Base-by-base conservation (phyloP, 2,113 vertebrate species). In the Oryzias celebensis region DNA sequence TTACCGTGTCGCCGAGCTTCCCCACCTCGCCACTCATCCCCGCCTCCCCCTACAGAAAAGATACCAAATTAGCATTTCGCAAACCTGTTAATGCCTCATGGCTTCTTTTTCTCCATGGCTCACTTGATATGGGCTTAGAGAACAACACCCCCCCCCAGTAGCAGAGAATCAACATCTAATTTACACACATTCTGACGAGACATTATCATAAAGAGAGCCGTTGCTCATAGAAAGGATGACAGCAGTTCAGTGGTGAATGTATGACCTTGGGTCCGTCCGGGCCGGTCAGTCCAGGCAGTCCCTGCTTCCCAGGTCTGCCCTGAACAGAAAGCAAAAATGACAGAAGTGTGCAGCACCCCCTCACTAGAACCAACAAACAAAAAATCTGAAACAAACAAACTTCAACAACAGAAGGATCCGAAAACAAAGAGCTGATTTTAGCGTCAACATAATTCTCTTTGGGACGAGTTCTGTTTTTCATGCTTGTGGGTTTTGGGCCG, bases 1-100 rank as follows among this genome's bases (percentile, higher is more conserved):
- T 93, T 93, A 99, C 97, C 97, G 93, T 94, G 60, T 99, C 96
- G 26, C 96, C 97, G 85, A 94, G 82, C 62, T 92, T 94, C 58
- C 97, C 97, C 1, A 93, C 92, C 59, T 93, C 92, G 59, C 96
- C 97, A 31, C 85, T 84, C 71, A 93, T 85, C 52, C 96, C 97
- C 44, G 90, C 92, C 81, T 98, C 95, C 5, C 96, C 97, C 97
- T 98, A 85, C 52, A 87, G 78, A 64, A 83, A 71, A 88, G 70
- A 51, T 78, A 55, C 61, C 51, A 71, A 64, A 80, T 86, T 87
- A 90, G 74, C 56, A 77, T 81, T 78, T 84, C 59, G 80, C 58
- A 78, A 79, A 85, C 71, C 41, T 75, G 76, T 56, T 83, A 65
- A 76, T 52, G 78, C 59, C 55, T 62, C 71, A 66, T 51, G 23